These are phyloP conservation scores for Oreonectes daqikongensis DNA, from an alignment of 2,797 vertebrate genomes.

Conservation along the genomic window DNA sequence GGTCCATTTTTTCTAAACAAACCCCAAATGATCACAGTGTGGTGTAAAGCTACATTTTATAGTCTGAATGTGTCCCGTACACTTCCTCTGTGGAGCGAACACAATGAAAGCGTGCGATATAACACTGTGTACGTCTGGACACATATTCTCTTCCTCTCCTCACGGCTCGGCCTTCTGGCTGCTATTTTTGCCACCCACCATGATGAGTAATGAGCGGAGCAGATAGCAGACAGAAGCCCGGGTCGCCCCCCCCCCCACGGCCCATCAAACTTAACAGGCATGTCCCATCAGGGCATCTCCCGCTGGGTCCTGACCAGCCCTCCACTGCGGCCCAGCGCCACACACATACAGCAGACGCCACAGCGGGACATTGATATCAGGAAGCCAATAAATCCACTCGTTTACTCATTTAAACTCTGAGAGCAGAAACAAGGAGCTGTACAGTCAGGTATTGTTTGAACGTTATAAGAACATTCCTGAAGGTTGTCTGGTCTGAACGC, in stretches of 20 bases:
- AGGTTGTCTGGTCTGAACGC: too few species aligned
- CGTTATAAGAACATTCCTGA: background rate
- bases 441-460: background rate
- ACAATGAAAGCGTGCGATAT: conserved; percentile 8
- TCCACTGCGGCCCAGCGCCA: conserved; percentile 65
- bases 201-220: conserved; percentile 70
- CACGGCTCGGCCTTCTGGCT: background rate
- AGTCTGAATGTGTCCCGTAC: background rate
- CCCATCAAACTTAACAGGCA: conserved; percentile 82
- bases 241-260: conserved; percentile 61
- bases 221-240: conserved; percentile 68
- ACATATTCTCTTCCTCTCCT: background rate
- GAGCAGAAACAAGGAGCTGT: background rate
- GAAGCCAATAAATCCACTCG: conserved; percentile 14
- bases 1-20: too few species aligned
- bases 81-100: background rate
- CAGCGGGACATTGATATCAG: conserved; percentile 3
- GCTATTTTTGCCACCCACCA: conserved; percentile 72
- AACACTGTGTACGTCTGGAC: conserved; percentile 6
- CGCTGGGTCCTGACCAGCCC: conserved; percentile 73
- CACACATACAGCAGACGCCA: background rate
- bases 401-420: background rate
- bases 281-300: conserved; percentile 77
- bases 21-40: too few species aligned
- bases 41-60: background rate